phyloP scores from a whole-genome alignment of 1,140 invertebrate genomes.

The Schlechtendalia chinensis region DNA sequence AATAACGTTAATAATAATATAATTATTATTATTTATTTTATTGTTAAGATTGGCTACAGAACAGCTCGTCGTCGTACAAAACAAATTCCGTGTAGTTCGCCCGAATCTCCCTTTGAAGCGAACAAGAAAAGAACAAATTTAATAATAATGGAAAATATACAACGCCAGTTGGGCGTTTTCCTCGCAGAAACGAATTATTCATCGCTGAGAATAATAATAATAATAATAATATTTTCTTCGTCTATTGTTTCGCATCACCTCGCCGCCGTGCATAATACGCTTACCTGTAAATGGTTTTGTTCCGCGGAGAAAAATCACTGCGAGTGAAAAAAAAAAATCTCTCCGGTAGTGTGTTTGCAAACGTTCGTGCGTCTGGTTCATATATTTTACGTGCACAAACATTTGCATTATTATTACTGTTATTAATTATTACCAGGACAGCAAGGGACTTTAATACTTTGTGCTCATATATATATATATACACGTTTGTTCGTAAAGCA shows the following conservation, averaged over 20 bases:
- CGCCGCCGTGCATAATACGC: neutral
- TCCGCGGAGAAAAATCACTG: neutral
- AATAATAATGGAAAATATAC: no score
- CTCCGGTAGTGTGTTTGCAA: no score
- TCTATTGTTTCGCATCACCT: neutral
- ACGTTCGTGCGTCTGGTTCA: no score
- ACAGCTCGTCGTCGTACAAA: neutral
- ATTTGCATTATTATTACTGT: no score
- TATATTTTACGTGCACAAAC: no score
- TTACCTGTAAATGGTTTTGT: neutral
- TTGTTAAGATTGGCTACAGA: neutral
- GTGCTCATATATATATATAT: no score
- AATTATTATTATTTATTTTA: neutral
- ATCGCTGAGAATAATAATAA: no score
- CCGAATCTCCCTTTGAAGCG: neutral
- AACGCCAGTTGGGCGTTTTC: no score
- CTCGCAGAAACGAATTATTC: neutral
- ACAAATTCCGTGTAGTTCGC: neutral
- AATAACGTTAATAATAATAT: neutral
- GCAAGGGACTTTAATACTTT: no score
- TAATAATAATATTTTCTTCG: slow-evolving; percentile 7
- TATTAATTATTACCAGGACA: no score
- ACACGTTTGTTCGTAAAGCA: no score
- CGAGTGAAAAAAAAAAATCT: neutral
- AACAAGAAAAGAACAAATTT: neutral